These are phyloP conservation scores for Mizuhopecten yessoensis DNA, from an alignment of 1,140 invertebrate genomes.

Conservation along the genomic window DNA sequence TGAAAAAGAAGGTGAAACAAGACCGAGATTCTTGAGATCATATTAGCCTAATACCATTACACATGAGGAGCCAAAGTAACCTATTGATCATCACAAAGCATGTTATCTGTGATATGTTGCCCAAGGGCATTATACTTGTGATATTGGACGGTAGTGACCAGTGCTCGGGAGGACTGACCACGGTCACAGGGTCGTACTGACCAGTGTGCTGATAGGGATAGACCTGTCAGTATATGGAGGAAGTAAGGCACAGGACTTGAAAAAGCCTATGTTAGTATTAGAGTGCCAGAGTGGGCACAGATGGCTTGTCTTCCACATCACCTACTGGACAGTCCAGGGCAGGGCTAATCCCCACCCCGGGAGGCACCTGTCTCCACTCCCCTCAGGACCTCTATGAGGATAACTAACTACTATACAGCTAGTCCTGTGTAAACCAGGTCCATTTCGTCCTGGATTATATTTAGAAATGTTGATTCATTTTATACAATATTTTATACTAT, in stretches of 20 bases:
- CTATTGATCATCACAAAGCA: not conserved
- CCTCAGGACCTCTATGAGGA: not conserved
- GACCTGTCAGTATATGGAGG: not conserved
- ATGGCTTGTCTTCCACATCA: not conserved
- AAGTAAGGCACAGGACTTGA: not conserved
- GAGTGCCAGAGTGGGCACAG: not conserved
- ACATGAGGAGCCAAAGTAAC: conserved; percentile 37
- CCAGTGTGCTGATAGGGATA: not conserved
- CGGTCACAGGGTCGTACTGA: not conserved
- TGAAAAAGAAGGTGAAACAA: conserved; percentile 77
- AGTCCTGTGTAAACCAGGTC: conserved; percentile 1
- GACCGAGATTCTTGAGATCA: conserved; percentile 74
- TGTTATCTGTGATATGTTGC: not conserved
- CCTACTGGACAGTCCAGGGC: not conserved
- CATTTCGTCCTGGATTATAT: not conserved
- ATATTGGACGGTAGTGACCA: conserved; percentile 2
- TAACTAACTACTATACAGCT: not conserved
- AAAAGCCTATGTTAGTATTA: not conserved
- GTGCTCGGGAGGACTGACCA: not conserved
- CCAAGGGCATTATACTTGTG: not conserved
- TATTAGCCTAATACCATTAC: not conserved
- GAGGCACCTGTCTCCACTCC: conserved; percentile 3
- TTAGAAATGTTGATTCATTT: not conserved
- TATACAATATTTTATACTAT: not conserved
- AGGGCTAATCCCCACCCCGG: not conserved